A percentile compares a stretch with the other conserved stretches of the same genome.
Evolutionary conservation across 1,140 invertebrate species (phyloP).

Genomic region (Trachymyrmex cornetzi): DNA sequence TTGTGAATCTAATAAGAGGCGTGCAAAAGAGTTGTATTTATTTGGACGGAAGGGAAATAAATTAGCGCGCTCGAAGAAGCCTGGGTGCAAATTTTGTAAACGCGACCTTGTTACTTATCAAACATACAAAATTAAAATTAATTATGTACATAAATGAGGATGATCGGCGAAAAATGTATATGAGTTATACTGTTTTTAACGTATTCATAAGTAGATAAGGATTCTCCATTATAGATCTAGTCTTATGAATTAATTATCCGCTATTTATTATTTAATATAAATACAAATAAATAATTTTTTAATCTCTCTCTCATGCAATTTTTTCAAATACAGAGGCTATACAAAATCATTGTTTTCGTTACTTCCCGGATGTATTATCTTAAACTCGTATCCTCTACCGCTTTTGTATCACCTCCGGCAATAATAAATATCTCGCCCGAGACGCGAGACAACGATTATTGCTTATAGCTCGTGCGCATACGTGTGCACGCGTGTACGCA

Average conservation of each 20-base stretch:
- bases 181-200: not conserved
- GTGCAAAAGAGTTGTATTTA: too few relatives aligned
- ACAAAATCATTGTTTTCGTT: slow-evolving; percentile 42
- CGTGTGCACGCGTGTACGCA: slow-evolving; percentile 28
- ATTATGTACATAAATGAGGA: not conserved
- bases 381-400: slow-evolving; percentile 42
- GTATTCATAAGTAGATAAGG: not conserved
- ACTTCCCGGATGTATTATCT: slow-evolving; percentile 54
- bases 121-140: not conserved
- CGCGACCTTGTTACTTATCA: not conserved
- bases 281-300: not conserved
- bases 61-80: too few relatives aligned
- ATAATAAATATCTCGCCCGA: slow-evolving; percentile 58
- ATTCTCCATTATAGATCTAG: not conserved
- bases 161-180: not conserved
- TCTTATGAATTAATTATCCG: not conserved
- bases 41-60: too few relatives aligned
- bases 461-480: slow-evolving; percentile 51
- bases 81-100: too few relatives aligned
- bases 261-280: not conserved
- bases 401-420: slow-evolving; percentile 51
- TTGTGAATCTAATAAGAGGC: too few relatives aligned
- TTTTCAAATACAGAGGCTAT: not conserved
- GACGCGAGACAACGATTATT: slow-evolving; percentile 62
- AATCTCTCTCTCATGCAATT: not conserved